Evolutionary conservation across 2,113 vertebrate genomes (phyloP).

Genomic region (Hirundichthys speculiger): DNA sequence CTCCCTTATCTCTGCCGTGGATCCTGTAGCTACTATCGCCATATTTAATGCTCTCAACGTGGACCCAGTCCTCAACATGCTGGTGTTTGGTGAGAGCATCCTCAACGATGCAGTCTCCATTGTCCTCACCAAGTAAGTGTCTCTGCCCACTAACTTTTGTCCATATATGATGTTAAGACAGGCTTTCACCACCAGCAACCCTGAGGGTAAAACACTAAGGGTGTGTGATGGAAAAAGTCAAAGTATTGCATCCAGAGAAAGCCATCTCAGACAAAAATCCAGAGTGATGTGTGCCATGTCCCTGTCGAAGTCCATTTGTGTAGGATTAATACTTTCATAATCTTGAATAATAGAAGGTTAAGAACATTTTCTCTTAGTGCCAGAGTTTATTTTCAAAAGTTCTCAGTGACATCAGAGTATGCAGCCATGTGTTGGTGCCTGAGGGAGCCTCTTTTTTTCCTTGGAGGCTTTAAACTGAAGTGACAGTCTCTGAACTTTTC

Average conservation of each 20-base stretch:
- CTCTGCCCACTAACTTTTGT: neutral
- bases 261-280: too few relatives aligned
- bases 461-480: too few relatives aligned
- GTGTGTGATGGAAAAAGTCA: neutral
- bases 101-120: constrained; percentile 98
- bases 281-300: too few relatives aligned
- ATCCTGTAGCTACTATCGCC: constrained; percentile 97
- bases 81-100: constrained; percentile 99
- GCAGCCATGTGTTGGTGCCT: neutral
- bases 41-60: constrained; percentile 99
- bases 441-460: too few relatives aligned
- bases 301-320: neutral
- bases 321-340: neutral
- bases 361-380: too few relatives aligned
- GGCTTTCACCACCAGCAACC: constrained; percentile 1
- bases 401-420: neutral
- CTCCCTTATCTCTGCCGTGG: constrained; percentile 97
- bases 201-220: neutral
- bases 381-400: neutral
- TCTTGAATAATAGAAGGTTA: neutral
- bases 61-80: constrained; percentile 98
- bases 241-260: neutral
- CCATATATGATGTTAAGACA: neutral
- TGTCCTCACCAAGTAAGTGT: constrained; percentile 94
- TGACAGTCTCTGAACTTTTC: too few relatives aligned